phyloP scores from a whole-genome alignment of 30 jellyfish, hydroid and myxozoan species.

The Sanderia malayensis region DNA sequence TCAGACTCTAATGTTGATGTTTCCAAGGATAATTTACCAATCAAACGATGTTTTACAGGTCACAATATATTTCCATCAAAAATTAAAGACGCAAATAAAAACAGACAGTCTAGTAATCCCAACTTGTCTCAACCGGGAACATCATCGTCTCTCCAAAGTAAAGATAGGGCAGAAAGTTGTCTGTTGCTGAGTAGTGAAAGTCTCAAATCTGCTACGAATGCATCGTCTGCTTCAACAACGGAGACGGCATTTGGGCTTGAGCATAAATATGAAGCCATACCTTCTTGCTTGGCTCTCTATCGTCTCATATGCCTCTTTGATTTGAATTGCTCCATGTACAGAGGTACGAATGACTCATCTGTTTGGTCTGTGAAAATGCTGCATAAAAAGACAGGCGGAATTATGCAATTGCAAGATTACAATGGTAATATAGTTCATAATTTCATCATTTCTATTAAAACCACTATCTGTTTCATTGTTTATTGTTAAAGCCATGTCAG shows the following conservation, averaged over 20 bases:
- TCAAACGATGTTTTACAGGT: background rate
- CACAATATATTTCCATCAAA: background rate
- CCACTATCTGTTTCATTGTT: no score
- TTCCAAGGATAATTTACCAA: background rate
- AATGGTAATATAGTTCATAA: constrained; percentile 89
- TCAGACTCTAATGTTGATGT: background rate
- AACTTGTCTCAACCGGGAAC: background rate
- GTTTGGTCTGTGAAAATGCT: constrained; percentile 91
- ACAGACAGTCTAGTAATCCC: background rate
- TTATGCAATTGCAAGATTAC: constrained; percentile 71
- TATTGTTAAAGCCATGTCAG: no score
- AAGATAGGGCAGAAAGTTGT: background rate
- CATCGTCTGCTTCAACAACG: background rate
- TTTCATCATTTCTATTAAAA: no score
- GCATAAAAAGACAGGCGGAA: constrained; percentile 93
- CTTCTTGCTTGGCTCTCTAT: constrained; percentile 90
- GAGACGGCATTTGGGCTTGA: background rate
- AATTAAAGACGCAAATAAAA: background rate
- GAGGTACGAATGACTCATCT: constrained; percentile 67
- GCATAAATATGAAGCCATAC: constrained; percentile 66
- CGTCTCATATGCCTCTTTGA: constrained; percentile 92
- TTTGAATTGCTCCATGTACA: constrained; percentile 87
- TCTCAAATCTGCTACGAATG: background rate
- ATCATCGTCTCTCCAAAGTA: background rate
- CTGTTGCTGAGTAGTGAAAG: background rate